Evolutionary conservation across 2,113 vertebrate genomes (phyloP).

Genomic region (Silurus glanis): DNA sequence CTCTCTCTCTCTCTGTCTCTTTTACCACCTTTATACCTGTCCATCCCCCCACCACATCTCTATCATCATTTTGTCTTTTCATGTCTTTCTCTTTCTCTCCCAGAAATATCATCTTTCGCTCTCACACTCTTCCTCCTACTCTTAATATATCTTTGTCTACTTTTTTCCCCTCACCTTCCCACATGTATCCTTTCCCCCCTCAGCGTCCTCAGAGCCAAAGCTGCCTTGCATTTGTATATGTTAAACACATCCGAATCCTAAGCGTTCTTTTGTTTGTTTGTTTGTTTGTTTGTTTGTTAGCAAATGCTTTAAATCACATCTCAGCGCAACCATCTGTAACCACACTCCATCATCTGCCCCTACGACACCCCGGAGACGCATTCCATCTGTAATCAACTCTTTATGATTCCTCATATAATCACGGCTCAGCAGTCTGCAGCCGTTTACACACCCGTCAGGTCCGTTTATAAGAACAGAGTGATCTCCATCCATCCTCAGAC

Average conservation of each 20-base stretch:
- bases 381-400: constrained; percentile 41
- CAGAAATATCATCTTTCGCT: not conserved
- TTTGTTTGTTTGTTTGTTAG: not conserved
- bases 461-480: constrained; percentile 24
- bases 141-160: not conserved
- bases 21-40: too few relatives aligned
- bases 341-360: constrained; percentile 5
- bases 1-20: not conserved
- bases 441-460: constrained; percentile 31
- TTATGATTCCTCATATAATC: constrained; percentile 42
- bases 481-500: constrained; percentile 35
- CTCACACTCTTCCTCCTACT: not conserved
- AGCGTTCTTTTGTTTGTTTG: not conserved
- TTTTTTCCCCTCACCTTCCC: not conserved
- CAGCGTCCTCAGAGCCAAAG: not conserved
- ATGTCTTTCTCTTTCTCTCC: not conserved
- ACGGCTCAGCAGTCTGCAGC: constrained; percentile 24
- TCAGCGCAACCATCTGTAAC: constrained; percentile 1
- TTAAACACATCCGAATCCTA: constrained; percentile 9
- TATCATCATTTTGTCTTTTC: too few relatives aligned
- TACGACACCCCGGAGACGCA: constrained; percentile 10
- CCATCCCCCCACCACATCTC: too few relatives aligned
- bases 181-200: not conserved
- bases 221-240: not conserved
- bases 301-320: not conserved